Conservation (phyloP, 2,888 invertebrate species). For the Prosopocoilus inquinatus region DNA sequence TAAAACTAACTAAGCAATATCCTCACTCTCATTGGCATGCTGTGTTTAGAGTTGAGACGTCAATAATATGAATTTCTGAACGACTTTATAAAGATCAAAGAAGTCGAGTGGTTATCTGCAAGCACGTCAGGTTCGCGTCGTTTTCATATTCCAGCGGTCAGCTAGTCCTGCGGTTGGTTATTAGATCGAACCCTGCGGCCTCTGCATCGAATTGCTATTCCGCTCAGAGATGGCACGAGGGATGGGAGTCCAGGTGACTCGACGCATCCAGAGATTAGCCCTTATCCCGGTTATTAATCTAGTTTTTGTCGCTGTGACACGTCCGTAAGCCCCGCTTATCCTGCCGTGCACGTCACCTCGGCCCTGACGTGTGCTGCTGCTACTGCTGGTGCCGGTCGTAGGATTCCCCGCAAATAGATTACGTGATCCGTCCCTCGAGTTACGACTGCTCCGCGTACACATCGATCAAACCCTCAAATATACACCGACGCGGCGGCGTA, state of each 20-base stretch:
- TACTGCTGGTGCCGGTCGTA: slow-evolving; percentile 30
- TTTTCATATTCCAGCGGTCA: slow-evolving; percentile 19
- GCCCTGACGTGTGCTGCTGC: slow-evolving; percentile 42
- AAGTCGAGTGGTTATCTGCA: slow-evolving; percentile 18
- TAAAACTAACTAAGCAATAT: too few relatives aligned
- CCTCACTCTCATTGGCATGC: too few relatives aligned
- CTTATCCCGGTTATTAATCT: slow-evolving; percentile 38
- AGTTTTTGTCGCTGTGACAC: slow-evolving; percentile 41
- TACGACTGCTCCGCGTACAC: slow-evolving; percentile 24
- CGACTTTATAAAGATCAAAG: background rate
- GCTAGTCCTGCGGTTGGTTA: slow-evolving; percentile 10
- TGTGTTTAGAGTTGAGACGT: too few relatives aligned
- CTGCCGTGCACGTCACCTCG: slow-evolving; percentile 42
- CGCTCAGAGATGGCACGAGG: slow-evolving; percentile 18
- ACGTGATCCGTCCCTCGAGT: slow-evolving; percentile 47
- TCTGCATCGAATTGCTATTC: slow-evolving; percentile 16
- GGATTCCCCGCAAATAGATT: slow-evolving; percentile 39
- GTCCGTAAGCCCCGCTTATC: slow-evolving; percentile 37
- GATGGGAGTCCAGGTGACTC: slow-evolving; percentile 15
- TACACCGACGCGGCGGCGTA: too few relatives aligned
- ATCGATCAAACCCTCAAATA: slow-evolving; percentile 37
- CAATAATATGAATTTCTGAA: too few relatives aligned
- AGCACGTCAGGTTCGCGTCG: slow-evolving; percentile 18
- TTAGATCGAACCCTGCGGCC: slow-evolving; percentile 13
- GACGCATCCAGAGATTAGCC: slow-evolving; percentile 19